phyloP scores from a whole-genome alignment of 2,888 invertebrate genomes.

The Oxycera nigricornis region DNA sequence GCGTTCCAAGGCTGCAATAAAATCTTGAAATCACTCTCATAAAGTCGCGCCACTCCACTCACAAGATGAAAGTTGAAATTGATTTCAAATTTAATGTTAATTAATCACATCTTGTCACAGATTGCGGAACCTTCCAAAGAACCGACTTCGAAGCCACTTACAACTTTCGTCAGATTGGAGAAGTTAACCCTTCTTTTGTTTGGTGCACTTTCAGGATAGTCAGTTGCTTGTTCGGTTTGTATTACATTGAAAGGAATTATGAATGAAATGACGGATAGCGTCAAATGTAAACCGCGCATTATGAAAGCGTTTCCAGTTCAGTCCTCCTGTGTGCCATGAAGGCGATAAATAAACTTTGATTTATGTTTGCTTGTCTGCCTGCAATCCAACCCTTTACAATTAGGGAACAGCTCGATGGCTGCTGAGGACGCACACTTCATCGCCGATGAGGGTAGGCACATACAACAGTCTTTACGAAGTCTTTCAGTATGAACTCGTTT shows the following conservation, averaged over 20 bases:
- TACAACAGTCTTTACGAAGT: too few relatives aligned
- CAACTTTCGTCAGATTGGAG: conserved; percentile 5
- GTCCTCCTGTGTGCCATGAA: background rate
- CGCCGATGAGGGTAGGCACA: too few relatives aligned
- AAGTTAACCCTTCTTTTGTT: conserved; percentile 28
- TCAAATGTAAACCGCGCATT: conserved; percentile 15
- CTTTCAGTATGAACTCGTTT: too few relatives aligned
- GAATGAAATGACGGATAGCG: conserved; percentile 20
- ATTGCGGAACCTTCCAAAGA: background rate
- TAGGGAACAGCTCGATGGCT: too few relatives aligned
- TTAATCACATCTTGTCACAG: conserved; percentile 33
- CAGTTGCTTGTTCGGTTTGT: background rate
- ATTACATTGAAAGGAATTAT: background rate
- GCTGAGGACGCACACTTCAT: too few relatives aligned
- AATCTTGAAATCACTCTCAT: conserved; percentile 19
- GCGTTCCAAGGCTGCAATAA: conserved; percentile 4
- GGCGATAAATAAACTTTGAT: conserved; percentile 23
- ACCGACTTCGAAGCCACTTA: background rate
- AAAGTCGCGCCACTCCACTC: background rate
- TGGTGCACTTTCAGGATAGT: background rate
- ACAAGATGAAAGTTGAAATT: background rate
- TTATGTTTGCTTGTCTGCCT: conserved; percentile 9
- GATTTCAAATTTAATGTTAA: conserved; percentile 33
- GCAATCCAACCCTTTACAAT: background rate
- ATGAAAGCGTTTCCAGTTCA: conserved; percentile 4